Percentiles rank a stretch among this genome's conserved stretches.
These are phyloP conservation scores for Sebastes hubbsi DNA, from an alignment of 2,797 vertebrate species.

Conservation along the genomic window DNA sequence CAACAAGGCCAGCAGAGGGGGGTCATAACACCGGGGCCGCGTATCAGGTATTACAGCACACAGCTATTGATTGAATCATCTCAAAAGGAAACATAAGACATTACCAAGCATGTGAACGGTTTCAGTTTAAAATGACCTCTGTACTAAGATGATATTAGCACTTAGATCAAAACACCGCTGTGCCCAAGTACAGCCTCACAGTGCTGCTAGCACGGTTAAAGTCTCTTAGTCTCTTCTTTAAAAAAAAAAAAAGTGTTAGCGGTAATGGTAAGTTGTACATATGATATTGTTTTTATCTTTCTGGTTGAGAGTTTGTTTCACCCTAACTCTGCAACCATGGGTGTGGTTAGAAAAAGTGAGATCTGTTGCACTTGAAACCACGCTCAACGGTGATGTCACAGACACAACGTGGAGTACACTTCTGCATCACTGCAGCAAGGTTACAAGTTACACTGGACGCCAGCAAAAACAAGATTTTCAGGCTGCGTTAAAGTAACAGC, in stretches of 20 bases:
- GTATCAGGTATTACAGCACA: not conserved
- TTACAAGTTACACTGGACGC: not conserved
- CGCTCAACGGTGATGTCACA: not conserved
- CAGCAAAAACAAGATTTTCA: not conserved
- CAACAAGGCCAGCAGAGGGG: constrained; percentile 6
- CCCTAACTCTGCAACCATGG: not conserved
- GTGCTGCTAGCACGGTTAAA: not conserved
- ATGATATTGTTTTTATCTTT: not conserved
- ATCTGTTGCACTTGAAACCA: not conserved
- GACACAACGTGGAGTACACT: not conserved
- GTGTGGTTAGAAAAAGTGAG: no score
- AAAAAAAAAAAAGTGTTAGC: no score
- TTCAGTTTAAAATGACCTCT: not conserved
- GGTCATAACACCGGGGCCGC: not conserved
- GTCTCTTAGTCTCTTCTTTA: not conserved
- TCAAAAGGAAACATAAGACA: not conserved
- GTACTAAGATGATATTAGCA: not conserved
- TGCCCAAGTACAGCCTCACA: not conserved
- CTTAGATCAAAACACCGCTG: not conserved
- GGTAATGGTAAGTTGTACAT: not conserved
- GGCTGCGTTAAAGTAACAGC: no score
- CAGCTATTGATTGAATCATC: not conserved
- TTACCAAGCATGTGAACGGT: not conserved
- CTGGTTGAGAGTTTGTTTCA: not conserved
- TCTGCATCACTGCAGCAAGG: not conserved